Percentiles rank a stretch among this genome's conserved stretches.
phyloP scores from a whole-genome alignment of 2,113 vertebrate genomes.

The Enhydra lutris region DNA sequence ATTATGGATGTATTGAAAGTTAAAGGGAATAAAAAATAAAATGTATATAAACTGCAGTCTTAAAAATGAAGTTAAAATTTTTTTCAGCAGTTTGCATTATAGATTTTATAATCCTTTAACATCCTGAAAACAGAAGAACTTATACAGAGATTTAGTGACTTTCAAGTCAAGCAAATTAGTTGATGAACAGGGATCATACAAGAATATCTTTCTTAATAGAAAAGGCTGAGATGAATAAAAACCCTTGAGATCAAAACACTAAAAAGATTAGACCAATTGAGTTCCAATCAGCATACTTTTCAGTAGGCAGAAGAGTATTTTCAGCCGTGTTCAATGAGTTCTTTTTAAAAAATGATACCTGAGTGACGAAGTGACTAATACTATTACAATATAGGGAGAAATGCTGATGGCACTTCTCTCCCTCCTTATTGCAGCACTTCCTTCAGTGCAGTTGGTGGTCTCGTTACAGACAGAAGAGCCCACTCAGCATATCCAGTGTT shows the following conservation, averaged over 20 bases:
- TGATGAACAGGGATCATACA: neutral
- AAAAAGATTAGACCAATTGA: constrained; percentile 49
- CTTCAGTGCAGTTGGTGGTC: constrained; percentile 37
- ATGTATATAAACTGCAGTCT: neutral
- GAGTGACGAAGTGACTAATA: constrained; percentile 32
- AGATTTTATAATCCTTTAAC: constrained; percentile 39
- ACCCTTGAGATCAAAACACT: constrained; percentile 52
- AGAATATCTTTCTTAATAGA: constrained; percentile 47
- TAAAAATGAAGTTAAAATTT: neutral
- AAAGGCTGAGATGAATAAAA: constrained; percentile 40
- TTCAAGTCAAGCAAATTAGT: constrained; percentile 56
- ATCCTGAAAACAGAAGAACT: constrained; percentile 39
- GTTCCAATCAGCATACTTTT: constrained; percentile 40
- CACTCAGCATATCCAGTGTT: neutral
- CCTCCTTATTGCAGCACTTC: constrained; percentile 26
- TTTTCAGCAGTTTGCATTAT: constrained; percentile 11
- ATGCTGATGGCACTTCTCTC: constrained; percentile 10
- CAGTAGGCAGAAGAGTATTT: constrained; percentile 48
- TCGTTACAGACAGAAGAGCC: constrained; percentile 53
- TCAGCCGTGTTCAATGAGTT: neutral
- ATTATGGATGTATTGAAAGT: neutral
- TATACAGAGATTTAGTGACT: constrained; percentile 25
- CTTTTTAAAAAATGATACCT: neutral
- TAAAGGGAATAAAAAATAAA: constrained; percentile 10
- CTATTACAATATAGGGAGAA: neutral